Percentiles rank a stretch among this genome's conserved stretches.
phyloP scores from a whole-genome alignment of 2,113 vertebrate genomes.

The Oncorhynchus mykiss region DNA sequence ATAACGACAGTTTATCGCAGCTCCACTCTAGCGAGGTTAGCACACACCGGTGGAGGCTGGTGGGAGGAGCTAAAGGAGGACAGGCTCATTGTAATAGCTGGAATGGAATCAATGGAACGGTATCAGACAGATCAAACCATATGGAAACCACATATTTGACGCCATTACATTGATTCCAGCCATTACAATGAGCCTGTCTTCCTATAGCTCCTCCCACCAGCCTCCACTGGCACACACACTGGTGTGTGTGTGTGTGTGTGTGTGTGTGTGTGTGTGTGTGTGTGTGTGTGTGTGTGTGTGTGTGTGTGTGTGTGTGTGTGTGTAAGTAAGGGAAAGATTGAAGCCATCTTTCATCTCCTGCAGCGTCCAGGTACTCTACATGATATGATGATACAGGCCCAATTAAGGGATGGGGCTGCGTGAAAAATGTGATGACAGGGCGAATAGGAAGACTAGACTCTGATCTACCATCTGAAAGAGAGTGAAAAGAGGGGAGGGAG shows the following conservation, averaged over 20 bases:
- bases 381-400: constrained; percentile 72
- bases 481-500: constrained; percentile 40
- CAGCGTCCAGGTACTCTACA: constrained; percentile 66
- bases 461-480: constrained; percentile 69
- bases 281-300: not conserved
- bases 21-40: not conserved
- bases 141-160: too few relatives aligned
- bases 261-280: too few relatives aligned
- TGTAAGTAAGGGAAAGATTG: constrained; percentile 49
- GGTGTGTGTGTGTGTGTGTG: too few relatives aligned
- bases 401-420: constrained; percentile 69
- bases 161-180: too few relatives aligned
- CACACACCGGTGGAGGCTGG: not conserved
- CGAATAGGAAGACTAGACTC: constrained; percentile 64
- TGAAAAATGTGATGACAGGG: constrained; percentile 74
- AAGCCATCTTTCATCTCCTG: constrained; percentile 66
- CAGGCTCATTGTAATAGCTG: too few relatives aligned
- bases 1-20: too few relatives aligned
- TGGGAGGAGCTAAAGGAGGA: too few relatives aligned
- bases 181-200: too few relatives aligned
- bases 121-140: too few relatives aligned
- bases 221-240: too few relatives aligned
- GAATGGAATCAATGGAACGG: too few relatives aligned
- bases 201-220: too few relatives aligned
- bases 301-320: not conserved